Evolutionary conservation across 2,797 vertebrate genomes (phyloP).

Genomic region (Clarias fuscus): DNA sequence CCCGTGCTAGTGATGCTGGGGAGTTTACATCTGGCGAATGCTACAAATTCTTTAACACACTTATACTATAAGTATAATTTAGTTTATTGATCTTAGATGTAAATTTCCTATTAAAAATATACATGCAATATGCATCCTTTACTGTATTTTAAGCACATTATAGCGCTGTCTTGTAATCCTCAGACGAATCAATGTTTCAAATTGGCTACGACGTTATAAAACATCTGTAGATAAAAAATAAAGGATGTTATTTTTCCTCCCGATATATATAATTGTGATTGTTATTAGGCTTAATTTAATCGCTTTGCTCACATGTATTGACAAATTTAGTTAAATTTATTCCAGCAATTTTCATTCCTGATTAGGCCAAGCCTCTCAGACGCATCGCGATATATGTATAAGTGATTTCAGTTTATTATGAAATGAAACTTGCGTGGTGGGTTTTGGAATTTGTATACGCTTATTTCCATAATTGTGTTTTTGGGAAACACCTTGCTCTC

Average conservation of each 20-base stretch:
- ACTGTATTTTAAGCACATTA: not conserved
- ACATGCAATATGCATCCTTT: not conserved
- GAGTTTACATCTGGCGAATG: not conserved
- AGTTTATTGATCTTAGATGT: not conserved
- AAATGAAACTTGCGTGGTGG: not conserved
- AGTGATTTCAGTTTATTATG: not conserved
- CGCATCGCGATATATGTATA: not conserved
- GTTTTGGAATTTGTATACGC: constrained; percentile 4
- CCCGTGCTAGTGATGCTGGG: too few relatives aligned
- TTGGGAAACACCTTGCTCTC: constrained; percentile 7
- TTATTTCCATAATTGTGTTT: not conserved
- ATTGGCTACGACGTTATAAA: not conserved
- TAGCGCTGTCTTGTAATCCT: not conserved
- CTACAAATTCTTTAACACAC: not conserved
- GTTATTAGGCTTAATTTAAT: not conserved
- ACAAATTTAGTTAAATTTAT: not conserved
- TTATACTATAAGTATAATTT: not conserved
- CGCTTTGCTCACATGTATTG: not conserved
- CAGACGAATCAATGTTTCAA: not conserved
- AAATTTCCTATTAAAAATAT: not conserved
- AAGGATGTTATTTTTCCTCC: not conserved
- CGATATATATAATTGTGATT: not conserved
- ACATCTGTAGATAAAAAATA: not conserved
- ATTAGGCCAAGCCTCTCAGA: not conserved
- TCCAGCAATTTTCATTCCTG: not conserved